phyloP scores from a whole-genome alignment of 2,113 vertebrate genomes.

The Pelecanoides urinatrix region DNA sequence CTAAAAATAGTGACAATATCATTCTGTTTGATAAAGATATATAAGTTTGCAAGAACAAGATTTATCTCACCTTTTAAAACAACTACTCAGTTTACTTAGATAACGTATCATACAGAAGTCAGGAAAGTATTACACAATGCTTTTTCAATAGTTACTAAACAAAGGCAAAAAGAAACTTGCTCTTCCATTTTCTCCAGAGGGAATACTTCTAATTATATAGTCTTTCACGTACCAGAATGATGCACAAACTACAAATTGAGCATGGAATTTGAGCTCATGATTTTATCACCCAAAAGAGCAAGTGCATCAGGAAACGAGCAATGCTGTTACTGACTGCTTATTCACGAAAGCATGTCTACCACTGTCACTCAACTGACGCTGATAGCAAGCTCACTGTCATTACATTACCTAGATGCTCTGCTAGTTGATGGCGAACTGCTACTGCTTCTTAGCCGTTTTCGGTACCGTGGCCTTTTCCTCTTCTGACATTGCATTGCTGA shows the following conservation, averaged over 20 bases:
- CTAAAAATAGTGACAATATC: neutral
- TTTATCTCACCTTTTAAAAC: neutral
- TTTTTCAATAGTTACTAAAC: neutral
- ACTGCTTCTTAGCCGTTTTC: slow-evolving; percentile 85
- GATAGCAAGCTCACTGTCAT: neutral
- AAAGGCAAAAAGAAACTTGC: neutral
- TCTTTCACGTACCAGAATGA: neutral
- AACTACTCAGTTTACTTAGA: neutral
- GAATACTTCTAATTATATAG: neutral
- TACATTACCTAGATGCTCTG: slow-evolving; percentile 79
- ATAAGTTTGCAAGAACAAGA: neutral
- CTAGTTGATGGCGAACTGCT: slow-evolving; percentile 83
- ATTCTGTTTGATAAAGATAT: neutral
- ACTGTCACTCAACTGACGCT: neutral
- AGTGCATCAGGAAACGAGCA: neutral
- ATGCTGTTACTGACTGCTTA: neutral
- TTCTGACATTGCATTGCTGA: slow-evolving; percentile 88
- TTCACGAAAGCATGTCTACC: neutral
- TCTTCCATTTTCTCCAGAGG: neutral
- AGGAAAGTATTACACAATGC: neutral
- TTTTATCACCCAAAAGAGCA: neutral
- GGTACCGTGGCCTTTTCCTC: slow-evolving; percentile 82
- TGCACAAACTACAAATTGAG: neutral
- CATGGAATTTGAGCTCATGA: neutral
- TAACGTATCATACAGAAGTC: neutral